These are phyloP conservation scores for Gambusia affinis DNA, from an alignment of 2,113 vertebrate genomes.

Conservation along the genomic window DNA sequence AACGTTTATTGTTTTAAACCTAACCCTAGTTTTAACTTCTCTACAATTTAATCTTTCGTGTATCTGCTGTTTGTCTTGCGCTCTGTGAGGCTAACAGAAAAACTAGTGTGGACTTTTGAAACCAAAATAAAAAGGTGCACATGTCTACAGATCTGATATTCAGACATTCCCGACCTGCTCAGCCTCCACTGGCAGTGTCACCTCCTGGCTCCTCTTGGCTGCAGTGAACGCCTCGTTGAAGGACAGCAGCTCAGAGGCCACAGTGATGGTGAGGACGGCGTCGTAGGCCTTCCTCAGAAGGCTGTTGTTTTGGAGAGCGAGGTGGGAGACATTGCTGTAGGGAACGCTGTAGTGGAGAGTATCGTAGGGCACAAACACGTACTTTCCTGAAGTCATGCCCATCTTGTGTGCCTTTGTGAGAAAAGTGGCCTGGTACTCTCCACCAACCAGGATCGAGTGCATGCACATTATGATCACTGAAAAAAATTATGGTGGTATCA, in stretches of 20 bases:
- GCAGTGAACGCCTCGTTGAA: conserved; percentile 85
- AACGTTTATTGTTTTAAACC: not conserved
- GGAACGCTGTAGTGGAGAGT: conserved; percentile 90
- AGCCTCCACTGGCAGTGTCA: conserved; percentile 58
- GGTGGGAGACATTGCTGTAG: conserved; percentile 83
- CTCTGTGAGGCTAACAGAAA: not conserved
- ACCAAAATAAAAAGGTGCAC: not conserved
- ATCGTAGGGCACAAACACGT: conserved; percentile 89
- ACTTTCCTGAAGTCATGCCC: conserved; percentile 88
- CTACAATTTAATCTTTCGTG: not conserved
- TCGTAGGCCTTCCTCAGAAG: conserved; percentile 87
- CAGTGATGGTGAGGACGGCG: conserved; percentile 89
- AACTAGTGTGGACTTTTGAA: not conserved
- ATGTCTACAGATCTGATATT: not conserved
- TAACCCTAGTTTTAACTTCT: not conserved
- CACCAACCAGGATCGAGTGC: conserved; percentile 88
- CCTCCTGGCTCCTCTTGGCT: conserved; percentile 79
- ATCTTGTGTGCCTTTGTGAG: conserved; percentile 87
- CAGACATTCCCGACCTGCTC: conserved; percentile 64
- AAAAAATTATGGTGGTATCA: conserved; percentile 35
- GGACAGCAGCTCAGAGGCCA: conserved; percentile 84
- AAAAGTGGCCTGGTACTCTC: conserved; percentile 83
- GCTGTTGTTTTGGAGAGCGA: conserved; percentile 79
- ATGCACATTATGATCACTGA: conserved; percentile 93
- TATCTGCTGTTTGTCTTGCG: not conserved